Evolutionary conservation across 2,113 vertebrate species (phyloP), one percentile per base, ranked within the genome.

Genomic region (Podilymbus podiceps): DNA sequence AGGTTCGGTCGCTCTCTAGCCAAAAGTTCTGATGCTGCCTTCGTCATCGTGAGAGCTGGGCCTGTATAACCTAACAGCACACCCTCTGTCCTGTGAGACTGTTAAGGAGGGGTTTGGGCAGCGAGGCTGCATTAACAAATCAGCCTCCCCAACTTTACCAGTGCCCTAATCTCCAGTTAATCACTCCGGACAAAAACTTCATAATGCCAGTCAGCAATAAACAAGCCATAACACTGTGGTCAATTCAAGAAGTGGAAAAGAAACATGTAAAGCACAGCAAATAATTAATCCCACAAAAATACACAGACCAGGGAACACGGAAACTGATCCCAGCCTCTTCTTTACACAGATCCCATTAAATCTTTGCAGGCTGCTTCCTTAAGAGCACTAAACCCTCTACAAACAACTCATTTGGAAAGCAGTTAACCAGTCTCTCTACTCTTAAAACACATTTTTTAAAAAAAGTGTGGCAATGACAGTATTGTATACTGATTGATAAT

Each of bases 341-440:
- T 92, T 78, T 75, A 50, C 28, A 72, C 23, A 71, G 27, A 78
- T 60, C 53, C 63, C 59, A 79, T 73, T 87, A 93, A 90, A 58
- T 46, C 50, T 88, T 56, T 63, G 19, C 69, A 72, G 69, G 49
- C 16, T 24, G 46, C 49, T 89, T 91, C 28, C 73, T 75, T 87
- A 78, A 91, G 77, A 93, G 87, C 80, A 62, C 31, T 90, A 80
- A 92, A 69, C 5, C 21, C 24, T 79, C 49, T 82, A 66, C 52
- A 89, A 92, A 89, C 28, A 89, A 63, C 18, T 75, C 21, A 27
- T 50, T 94, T 81, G 33, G 73, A 84, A 92, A 87, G 35, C 22
- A 68, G 52, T 84, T 84, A 84, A 68, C 52, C 44, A 52, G 60
- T 80, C 92, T 94, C 72, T 69, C 85, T 83, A 7, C 35, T 44